Conservation (phyloP, 2,888 invertebrate genomes). For the Chloromyia formosa region DNA sequence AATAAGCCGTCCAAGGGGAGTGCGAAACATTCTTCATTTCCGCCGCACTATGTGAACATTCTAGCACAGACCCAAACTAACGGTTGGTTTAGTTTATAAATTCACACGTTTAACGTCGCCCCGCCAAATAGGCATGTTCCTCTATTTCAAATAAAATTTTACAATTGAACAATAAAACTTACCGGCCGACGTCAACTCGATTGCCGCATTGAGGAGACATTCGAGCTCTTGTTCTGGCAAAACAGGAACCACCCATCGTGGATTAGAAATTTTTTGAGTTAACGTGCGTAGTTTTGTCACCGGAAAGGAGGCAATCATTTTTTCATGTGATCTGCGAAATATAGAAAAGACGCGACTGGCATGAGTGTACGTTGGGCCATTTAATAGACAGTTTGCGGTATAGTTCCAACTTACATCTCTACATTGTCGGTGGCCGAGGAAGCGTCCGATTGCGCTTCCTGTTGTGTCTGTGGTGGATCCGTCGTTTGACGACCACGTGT, state of each 20-base stretch:
- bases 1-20: too few species aligned
- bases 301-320: slow-evolving; percentile 73
- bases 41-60: too few species aligned
- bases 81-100: too few species aligned
- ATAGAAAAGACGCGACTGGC: background rate
- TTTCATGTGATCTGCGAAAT: slow-evolving; percentile 59
- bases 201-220: slow-evolving; percentile 87
- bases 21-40: too few species aligned
- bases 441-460: slow-evolving; percentile 53
- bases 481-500: slow-evolving; percentile 59
- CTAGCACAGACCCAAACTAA: too few species aligned
- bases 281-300: slow-evolving; percentile 84
- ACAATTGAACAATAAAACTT: too few species aligned
- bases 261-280: slow-evolving; percentile 95
- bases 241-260: slow-evolving; percentile 97
- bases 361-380: background rate
- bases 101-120: too few species aligned
- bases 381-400: background rate
- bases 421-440: slow-evolving; percentile 50
- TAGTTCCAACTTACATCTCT: slow-evolving; percentile 48
- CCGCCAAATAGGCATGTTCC: too few species aligned
- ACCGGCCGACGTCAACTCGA: slow-evolving; percentile 87
- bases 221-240: slow-evolving; percentile 96
- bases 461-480: slow-evolving; percentile 52
- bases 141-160: too few species aligned